Percentiles rank a stretch among this genome's conserved stretches.
These are phyloP conservation scores for Phataginus tetradactyla DNA, from an alignment of 2,797 vertebrate genomes.

Conservation along the genomic window DNA sequence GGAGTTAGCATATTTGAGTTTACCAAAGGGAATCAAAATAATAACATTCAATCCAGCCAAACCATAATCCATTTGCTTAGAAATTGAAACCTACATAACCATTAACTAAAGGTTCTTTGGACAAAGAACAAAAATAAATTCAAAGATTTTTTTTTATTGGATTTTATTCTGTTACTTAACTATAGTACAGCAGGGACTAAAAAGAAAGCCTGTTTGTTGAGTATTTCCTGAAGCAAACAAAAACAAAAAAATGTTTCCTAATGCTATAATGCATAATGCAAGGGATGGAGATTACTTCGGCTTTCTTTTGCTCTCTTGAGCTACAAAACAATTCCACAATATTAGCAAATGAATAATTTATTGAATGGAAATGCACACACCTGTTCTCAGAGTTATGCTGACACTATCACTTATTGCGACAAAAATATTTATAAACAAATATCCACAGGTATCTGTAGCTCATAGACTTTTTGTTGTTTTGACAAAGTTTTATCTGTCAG, in stretches of 20 bases:
- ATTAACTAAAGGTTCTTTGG: not conserved
- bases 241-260: not conserved
- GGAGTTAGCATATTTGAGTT: not conserved
- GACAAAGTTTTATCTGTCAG: not conserved
- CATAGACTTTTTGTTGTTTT: not conserved
- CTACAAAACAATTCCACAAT: constrained; percentile 52
- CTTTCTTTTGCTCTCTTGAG: constrained; percentile 1
- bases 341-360: constrained; percentile 73
- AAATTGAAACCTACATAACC: not conserved
- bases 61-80: not conserved
- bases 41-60: not conserved
- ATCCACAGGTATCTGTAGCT: not conserved
- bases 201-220: not conserved
- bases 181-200: not conserved
- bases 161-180: constrained; percentile 48
- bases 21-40: not conserved
- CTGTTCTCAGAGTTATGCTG: constrained; percentile 30
- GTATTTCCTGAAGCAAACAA: not conserved
- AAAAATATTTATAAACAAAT: constrained; percentile 39
- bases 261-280: constrained; percentile 54
- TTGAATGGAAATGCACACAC: constrained; percentile 63
- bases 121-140: constrained; percentile 21
- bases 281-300: constrained; percentile 31
- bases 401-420: constrained; percentile 7
- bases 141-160: not conserved